Base-by-base conservation (phyloP, 2,797 vertebrate genomes). In the Hydrophis major region DNA sequence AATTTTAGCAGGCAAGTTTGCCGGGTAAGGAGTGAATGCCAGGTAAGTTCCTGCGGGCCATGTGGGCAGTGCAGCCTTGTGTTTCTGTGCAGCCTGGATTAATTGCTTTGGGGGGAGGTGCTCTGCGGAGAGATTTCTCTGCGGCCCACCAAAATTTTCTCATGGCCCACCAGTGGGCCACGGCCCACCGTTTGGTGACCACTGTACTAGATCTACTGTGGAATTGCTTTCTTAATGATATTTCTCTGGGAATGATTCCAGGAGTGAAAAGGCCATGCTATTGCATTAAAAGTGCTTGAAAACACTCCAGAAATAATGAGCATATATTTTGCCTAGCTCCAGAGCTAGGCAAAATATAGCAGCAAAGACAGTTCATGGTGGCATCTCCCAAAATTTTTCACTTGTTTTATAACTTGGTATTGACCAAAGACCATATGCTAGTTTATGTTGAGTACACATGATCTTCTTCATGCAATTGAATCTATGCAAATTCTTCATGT, bases 371-470 rank as follows among this genome's bases (percentile, higher is more conserved):
- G 7, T 32, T 57, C 28, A 87, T n/a, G 18, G 14, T 55, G 53
- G 6, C 27, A 87, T 55, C n/a, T 42, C 32, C 37, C 69, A 61
- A 50, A 27, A 42, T 12, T 22, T 13, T 78, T 87, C 28, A 42
- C 22, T 91, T 91, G 3, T 87, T 91, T 61, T 78, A 93, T 63
- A 60, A 91, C 3, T 55, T 88, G 53, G 28, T 86, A 91, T 53
- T 22, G 53, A 50, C 56, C 37, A 53, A 14, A 50, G 20, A 91
- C 37, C 89, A 93, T 91, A 91, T 88, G 86, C 63, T 91, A 42
- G 42, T 88, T 91, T 93, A 91, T 88, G 86, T 53, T 91, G 86
- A 88, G 86, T 91, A 91, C 42, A 88, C 32, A 86, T n/a, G 53
- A 66, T 91, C 88, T 86, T 93, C 78, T 91, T 56, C 89, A 88